phyloP scores from a whole-genome alignment of 2,113 vertebrate species.

The Camelus bactrianus region DNA sequence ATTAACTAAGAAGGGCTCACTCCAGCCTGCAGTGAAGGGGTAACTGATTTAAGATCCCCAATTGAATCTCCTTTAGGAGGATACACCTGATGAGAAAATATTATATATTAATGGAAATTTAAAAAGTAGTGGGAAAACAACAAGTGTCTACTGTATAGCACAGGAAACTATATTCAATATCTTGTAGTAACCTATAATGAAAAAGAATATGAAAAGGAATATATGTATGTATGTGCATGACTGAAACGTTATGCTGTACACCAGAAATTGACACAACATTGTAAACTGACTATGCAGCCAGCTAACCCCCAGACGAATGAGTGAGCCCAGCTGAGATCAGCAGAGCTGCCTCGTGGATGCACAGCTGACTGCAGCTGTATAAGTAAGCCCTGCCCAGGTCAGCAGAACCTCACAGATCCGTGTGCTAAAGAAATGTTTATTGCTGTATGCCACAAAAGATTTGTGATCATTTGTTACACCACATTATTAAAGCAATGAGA shows the following conservation, averaged over 20 bases:
- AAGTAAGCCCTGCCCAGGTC: background rate
- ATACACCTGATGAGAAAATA: background rate
- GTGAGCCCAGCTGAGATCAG: background rate
- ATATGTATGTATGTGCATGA: no score
- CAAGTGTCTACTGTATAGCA: no score
- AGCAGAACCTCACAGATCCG: background rate
- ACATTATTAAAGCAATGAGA: no score
- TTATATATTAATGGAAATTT: background rate
- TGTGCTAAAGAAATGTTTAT: background rate
- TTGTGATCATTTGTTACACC: background rate
- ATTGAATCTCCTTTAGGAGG: background rate
- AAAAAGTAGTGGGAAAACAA: background rate
- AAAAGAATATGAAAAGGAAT: no score
- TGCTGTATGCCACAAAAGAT: background rate
- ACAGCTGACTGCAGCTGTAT: background rate
- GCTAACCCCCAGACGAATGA: background rate
- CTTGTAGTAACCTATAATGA: no score
- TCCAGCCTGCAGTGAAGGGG: background rate
- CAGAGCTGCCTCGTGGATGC: background rate
- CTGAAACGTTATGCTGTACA: no score
- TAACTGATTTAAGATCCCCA: background rate
- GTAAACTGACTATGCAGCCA: background rate
- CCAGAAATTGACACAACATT: no score
- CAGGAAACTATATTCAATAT: no score
- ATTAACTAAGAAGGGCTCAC: background rate